A percentile compares a stretch with the other conserved stretches of the same genome.
phyloP scores from a whole-genome alignment of 1,140 invertebrate species.

The Cyphomyrmex costatus region DNA sequence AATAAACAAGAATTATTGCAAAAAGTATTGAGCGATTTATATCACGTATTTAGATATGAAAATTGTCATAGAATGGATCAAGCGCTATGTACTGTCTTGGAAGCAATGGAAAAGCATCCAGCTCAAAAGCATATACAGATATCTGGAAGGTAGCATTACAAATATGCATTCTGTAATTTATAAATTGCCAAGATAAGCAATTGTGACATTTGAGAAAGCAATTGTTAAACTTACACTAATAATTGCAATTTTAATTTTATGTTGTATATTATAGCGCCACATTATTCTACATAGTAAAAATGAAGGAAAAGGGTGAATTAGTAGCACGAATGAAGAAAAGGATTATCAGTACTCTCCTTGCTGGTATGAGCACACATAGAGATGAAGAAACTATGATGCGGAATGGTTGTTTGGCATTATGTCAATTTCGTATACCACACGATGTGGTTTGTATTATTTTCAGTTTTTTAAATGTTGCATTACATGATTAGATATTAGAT shows the following conservation, averaged over 20 bases:
- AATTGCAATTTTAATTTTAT: conserved; percentile 6
- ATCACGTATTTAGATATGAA: conserved; percentile 95
- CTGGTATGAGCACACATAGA: conserved; percentile 95
- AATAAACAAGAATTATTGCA: conserved; percentile 92
- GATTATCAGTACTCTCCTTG: conserved; percentile 93
- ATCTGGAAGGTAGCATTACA: conserved; percentile 93
- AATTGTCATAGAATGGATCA: conserved; percentile 90
- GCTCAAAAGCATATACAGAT: conserved; percentile 96
- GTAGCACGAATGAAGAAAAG: conserved; percentile 91
- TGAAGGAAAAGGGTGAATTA: conserved; percentile 90
- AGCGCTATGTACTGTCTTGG: conserved; percentile 92
- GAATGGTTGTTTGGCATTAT: conserved; percentile 97
- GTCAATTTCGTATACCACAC: conserved; percentile 97
- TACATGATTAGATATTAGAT: background rate
- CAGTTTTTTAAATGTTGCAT: background rate
- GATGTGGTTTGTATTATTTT: conserved; percentile 93
- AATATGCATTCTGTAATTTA: background rate
- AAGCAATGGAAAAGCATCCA: conserved; percentile 95
- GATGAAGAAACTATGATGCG: conserved; percentile 97
- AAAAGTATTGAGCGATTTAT: conserved; percentile 96
- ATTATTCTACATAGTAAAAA: conserved; percentile 97
- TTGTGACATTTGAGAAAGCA: conserved; percentile 6
- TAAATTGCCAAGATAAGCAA: background rate
- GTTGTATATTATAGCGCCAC: conserved; percentile 90
- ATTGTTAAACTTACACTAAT: background rate